These are phyloP conservation scores for Bilobella aurantiaca DNA, from an alignment of 1,140 invertebrate genomes.

Conservation along the genomic window DNA sequence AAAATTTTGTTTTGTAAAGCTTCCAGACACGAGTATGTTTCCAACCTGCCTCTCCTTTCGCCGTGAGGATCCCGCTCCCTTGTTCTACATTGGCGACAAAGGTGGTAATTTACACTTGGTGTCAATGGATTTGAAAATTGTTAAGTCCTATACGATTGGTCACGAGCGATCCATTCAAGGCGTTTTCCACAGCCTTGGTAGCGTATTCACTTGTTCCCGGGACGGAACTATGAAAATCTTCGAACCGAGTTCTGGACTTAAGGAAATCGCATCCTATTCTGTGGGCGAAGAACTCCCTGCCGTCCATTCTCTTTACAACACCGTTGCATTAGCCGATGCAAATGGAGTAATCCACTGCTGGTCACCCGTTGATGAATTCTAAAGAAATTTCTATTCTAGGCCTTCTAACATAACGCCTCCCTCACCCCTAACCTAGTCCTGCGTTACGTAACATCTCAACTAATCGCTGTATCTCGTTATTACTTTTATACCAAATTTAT, in stretches of 20 bases:
- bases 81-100: conserved; percentile 31
- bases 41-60: conserved; percentile 28
- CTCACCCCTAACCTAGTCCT: too few species aligned
- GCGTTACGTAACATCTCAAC: too few species aligned
- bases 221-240: conserved; percentile 22
- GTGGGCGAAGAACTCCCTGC: conserved; percentile 25
- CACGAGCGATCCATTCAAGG: conserved; percentile 23
- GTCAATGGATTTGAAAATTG: conserved; percentile 19
- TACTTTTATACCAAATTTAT: too few species aligned
- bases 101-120: conserved; percentile 23
- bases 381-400: not conserved
- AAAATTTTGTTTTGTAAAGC: conserved; percentile 10
- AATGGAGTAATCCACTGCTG: conserved; percentile 22
- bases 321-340: conserved; percentile 20
- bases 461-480: not conserved
- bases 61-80: conserved; percentile 7
- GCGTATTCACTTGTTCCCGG: conserved; percentile 20
- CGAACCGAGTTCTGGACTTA: conserved; percentile 17
- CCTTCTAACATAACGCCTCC: too few species aligned
- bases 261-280: conserved; percentile 2
- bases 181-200: conserved; percentile 25
- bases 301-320: conserved; percentile 28
- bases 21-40: conserved; percentile 6
- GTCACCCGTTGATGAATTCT: conserved; percentile 21
- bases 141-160: conserved; percentile 1